Evolutionary conservation across 2,113 vertebrate species (phyloP).

Genomic region (Dunckerocampus dactyliophorus): DNA sequence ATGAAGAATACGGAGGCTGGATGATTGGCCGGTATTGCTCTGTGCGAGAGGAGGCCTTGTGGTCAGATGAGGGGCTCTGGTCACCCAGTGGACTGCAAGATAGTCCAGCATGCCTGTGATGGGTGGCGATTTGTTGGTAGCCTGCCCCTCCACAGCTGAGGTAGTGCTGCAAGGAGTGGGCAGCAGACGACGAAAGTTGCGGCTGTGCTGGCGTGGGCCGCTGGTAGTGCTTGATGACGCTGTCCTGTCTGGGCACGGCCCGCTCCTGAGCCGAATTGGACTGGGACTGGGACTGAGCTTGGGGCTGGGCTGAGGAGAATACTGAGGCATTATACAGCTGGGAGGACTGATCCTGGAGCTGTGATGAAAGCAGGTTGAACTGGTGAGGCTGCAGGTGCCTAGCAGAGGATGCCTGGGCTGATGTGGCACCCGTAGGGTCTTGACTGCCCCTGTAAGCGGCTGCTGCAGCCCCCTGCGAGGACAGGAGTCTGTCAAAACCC

Average conservation of each 20-base stretch:
- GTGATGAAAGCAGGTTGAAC: constrained; percentile 90
- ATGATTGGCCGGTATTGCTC: constrained; percentile 89
- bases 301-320: constrained; percentile 81
- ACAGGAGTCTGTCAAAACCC: constrained; percentile 77
- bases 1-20: constrained; percentile 80
- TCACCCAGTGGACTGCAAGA: constrained; percentile 89
- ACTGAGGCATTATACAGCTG: constrained; percentile 88
- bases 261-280: constrained; percentile 75
- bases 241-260: constrained; percentile 86
- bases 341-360: constrained; percentile 79
- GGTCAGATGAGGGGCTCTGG: constrained; percentile 80
- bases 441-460: constrained; percentile 75
- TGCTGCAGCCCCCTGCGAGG: constrained; percentile 73
- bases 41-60: constrained; percentile 67
- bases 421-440: constrained; percentile 73
- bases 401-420: constrained; percentile 76
- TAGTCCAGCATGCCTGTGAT: constrained; percentile 76
- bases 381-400: constrained; percentile 83
- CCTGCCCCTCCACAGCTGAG: constrained; percentile 86
- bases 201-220: constrained; percentile 81
- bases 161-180: constrained; percentile 89
- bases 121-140: constrained; percentile 83
- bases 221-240: constrained; percentile 96
- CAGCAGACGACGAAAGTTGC: constrained; percentile 75
- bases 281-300: constrained; percentile 72